Conservation (phyloP, 1,140 invertebrate species). For the Cherax quadricarinatus region DNA sequence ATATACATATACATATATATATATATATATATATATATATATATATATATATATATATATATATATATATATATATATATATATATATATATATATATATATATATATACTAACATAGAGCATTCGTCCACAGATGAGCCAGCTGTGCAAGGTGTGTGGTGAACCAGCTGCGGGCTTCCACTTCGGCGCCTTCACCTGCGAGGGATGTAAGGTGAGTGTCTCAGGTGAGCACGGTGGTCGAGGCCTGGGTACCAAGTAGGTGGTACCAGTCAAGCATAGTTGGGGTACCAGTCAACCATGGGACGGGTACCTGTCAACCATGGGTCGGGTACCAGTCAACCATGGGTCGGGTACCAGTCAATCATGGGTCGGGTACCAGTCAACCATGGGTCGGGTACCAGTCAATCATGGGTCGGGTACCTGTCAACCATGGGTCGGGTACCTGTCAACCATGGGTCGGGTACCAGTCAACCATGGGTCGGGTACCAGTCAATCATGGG, state of each 20-base stretch:
- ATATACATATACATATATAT: neutral
- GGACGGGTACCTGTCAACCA: no score
- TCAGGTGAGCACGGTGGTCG: neutral
- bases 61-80: neutral
- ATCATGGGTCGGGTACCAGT: no score
- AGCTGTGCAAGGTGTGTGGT: constrained; percentile 58
- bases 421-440: no score
- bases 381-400: no score
- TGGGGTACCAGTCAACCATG: neutral
- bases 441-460: no score
- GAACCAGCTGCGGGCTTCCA: constrained; percentile 61
- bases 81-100: neutral
- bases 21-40: constrained; percentile 1
- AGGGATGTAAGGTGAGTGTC: constrained; percentile 57
- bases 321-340: no score
- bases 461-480: no score
- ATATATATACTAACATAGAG: neutral
- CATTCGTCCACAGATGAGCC: constrained; percentile 45
- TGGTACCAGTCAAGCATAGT: neutral
- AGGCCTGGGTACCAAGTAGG: neutral
- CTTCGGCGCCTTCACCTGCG: constrained; percentile 65
- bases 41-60: neutral
- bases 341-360: no score
- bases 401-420: no score
- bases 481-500: no score